A percentile compares a stretch with the other conserved stretches of the same genome.
Conservation (phyloP, 1,140 invertebrate genomes). For the Cheumatopsyche charites region DNA sequence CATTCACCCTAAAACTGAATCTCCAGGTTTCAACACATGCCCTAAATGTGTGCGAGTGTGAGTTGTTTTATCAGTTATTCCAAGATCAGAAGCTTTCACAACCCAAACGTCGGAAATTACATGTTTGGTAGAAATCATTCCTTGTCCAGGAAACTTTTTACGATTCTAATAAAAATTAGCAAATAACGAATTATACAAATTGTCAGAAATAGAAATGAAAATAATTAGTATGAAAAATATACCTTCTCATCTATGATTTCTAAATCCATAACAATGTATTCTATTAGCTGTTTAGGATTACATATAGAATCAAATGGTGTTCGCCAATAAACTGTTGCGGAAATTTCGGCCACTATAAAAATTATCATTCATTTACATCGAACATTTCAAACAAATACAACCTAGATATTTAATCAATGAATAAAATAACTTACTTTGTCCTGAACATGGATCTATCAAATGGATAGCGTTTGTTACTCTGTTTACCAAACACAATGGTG, state of each 20-base stretch:
- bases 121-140: conserved; percentile 84
- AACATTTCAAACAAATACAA: conserved; percentile 17
- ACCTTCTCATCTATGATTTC: conserved; percentile 79
- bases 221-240: conserved; percentile 42
- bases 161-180: conserved; percentile 61
- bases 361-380: conserved; percentile 12
- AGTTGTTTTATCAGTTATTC: conserved; percentile 79
- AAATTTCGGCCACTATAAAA: conserved; percentile 82
- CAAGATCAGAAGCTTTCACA: conserved; percentile 87
- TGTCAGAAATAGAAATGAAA: not conserved
- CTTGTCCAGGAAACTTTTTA: conserved; percentile 84
- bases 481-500: conserved; percentile 86
- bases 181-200: not conserved
- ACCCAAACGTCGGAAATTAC: conserved; percentile 93
- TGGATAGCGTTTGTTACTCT: conserved; percentile 89
- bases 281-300: conserved; percentile 87
- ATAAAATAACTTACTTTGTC: conserved; percentile 74
- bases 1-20: conserved; percentile 88
- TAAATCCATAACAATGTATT: conserved; percentile 96
- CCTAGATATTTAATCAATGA: conserved; percentile 5
- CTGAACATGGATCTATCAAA: conserved; percentile 90
- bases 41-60: conserved; percentile 94
- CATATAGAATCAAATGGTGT: conserved; percentile 86
- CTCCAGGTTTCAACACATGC: conserved; percentile 90
- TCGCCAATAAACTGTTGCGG: conserved; percentile 81